A percentile compares a stretch with the other conserved stretches of the same genome.
phyloP scores from a whole-genome alignment of 35 echinoderm and acorn worm species.

The Diadema setosum region DNA sequence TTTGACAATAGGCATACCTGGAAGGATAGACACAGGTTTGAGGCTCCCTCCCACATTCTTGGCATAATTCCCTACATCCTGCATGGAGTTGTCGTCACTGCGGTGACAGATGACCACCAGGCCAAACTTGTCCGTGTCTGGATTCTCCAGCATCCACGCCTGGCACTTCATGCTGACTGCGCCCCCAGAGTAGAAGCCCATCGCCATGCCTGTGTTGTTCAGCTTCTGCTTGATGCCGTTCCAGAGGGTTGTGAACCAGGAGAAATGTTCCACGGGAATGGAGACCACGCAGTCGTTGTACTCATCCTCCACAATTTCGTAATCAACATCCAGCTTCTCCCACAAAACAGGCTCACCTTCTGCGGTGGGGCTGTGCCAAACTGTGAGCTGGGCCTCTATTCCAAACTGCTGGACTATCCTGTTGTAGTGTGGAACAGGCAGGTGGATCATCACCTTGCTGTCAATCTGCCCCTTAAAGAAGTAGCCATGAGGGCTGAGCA shows the following conservation, averaged over 20 bases:
- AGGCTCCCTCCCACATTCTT: conserved; percentile 88
- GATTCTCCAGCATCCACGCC: conserved; percentile 88
- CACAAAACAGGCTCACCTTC: conserved; percentile 70
- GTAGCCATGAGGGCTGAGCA: conserved; percentile 82
- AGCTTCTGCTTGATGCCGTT: conserved; percentile 51
- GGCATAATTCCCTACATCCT: conserved; percentile 90
- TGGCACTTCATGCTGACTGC: conserved; percentile 88
- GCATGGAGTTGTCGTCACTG: conserved; percentile 72
- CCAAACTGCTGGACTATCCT: conserved; percentile 75
- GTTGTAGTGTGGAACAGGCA: conserved; percentile 82
- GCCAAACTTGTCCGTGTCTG: conserved; percentile 87
- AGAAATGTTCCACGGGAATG: conserved; percentile 73
- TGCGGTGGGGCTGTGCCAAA: conserved; percentile 84
- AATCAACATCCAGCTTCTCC: conserved; percentile 40
- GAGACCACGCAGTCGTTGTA: conserved; percentile 51
- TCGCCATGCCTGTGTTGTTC: conserved; percentile 15
- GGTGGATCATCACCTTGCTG: conserved; percentile 63
- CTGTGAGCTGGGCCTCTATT: conserved; percentile 46
- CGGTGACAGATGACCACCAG: conserved; percentile 84
- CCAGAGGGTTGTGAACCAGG: conserved; percentile 78
- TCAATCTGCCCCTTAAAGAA: conserved; percentile 32
- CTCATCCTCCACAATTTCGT: conserved; percentile 39
- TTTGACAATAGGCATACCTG: no score
- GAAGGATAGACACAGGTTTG: conserved; percentile 80
- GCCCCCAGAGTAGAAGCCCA: conserved; percentile 63